phyloP scores from a whole-genome alignment of 2,888 invertebrate genomes.

The Perithous albicinctus region DNA sequence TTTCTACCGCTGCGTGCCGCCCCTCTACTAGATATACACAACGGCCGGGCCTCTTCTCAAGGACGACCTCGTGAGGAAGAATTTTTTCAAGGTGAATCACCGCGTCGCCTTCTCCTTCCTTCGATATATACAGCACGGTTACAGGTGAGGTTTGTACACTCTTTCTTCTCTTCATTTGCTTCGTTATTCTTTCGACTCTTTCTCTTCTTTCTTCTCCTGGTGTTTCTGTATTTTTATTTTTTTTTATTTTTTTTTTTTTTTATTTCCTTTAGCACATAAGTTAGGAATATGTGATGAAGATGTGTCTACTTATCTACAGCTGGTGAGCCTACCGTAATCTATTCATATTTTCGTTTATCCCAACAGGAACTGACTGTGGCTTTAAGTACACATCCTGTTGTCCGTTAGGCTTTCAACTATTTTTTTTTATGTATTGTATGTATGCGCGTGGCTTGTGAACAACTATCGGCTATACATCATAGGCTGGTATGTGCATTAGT shows the following conservation, averaged over 20 bases:
- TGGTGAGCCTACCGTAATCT: slow-evolving; percentile 40
- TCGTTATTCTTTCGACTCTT: neutral
- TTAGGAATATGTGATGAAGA: slow-evolving; percentile 18
- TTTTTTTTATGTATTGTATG: slow-evolving; percentile 30
- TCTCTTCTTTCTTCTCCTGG: no score
- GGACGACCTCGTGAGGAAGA: slow-evolving; percentile 75
- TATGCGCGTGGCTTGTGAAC: neutral
- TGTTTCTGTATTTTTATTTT: no score
- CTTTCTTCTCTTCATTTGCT: neutral
- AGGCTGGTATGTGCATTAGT: slow-evolving; percentile 12
- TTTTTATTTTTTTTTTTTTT: slow-evolving; percentile 1
- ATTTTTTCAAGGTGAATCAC: slow-evolving; percentile 80
- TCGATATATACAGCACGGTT: slow-evolving; percentile 18
- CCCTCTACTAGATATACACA: slow-evolving; percentile 15
- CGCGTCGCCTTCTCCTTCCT: slow-evolving; percentile 63
- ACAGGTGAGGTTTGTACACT: slow-evolving; percentile 33
- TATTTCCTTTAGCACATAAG: slow-evolving; percentile 12
- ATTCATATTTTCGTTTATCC: slow-evolving; percentile 52
- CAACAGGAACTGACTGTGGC: slow-evolving; percentile 37
- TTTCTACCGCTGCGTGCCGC: slow-evolving; percentile 24
- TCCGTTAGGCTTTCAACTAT: slow-evolving; percentile 26
- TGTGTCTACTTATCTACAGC: slow-evolving; percentile 37
- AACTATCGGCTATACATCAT: slow-evolving; percentile 27
- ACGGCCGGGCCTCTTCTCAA: slow-evolving; percentile 68
- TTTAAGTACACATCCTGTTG: slow-evolving; percentile 49